Base-by-base conservation (phyloP, 1,140 invertebrate genomes). In the Drosophila ironensis region DNA sequence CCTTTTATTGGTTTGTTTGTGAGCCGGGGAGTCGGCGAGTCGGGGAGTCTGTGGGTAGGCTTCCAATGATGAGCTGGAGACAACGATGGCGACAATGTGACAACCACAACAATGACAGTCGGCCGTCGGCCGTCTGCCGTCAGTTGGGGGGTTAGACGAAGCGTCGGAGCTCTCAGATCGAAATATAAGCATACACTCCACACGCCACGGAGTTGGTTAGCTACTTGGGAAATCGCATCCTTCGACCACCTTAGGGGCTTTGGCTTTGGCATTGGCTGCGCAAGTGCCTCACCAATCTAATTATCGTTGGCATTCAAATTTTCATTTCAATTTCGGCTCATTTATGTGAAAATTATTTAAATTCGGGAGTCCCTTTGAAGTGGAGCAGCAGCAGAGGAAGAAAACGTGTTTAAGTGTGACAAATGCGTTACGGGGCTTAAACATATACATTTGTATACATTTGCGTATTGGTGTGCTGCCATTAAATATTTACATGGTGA, bases 1-100 rank as follows among this genome's bases (percentile, higher is more conserved):
- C 33, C 60, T 67, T 63, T 51, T 61, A 72, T 72, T 72, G 57
- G 47, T 54, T 45, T 48, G 28, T 82, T 59, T 72, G 72, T 53
- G 63, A 68, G 30, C n/a, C n/a, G n/a, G n/a, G n/a, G n/a, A n/a
- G n/a, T n/a, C n/a, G n/a, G n/a, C n/a, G n/a, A n/a, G n/a, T n/a
- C n/a, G n/a, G n/a, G n/a, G n/a, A n/a, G 52, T 69, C 54, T 84
- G 59, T 81, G 72, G 84, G 78, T 71, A 71, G 78, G 73, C 64
- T 72, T 30, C 77, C 59, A 82, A 78, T 63, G 68, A 76, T 67
- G 54, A 61, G 45, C 25, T 22, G 72, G 52, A 59, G 75, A 76
- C 51, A 82, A 54, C 71, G 63, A 74, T 48, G 60, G 78, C 63
- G 73, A 84, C 78, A 82, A 77, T 78, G 75, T 80, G 52, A 74